Conservation (phyloP, 2,797 vertebrate species). For the Coracias cyanogaster region DNA sequence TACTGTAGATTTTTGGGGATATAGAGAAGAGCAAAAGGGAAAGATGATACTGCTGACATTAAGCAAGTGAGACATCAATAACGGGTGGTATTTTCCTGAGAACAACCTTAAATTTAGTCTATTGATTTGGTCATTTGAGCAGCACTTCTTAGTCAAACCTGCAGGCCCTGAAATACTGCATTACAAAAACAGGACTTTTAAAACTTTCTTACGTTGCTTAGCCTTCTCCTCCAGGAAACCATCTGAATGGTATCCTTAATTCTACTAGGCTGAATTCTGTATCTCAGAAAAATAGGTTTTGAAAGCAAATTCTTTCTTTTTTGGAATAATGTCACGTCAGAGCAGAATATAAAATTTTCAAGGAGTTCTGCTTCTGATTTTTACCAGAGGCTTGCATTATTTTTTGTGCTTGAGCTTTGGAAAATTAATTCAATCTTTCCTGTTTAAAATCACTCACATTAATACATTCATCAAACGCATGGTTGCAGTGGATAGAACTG, state of each 20-base stretch:
- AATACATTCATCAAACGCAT: background rate
- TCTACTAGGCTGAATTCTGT: background rate
- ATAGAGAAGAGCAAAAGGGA: conserved; percentile 3
- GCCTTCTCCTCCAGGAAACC: background rate
- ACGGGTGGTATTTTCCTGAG: background rate
- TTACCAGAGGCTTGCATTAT: background rate
- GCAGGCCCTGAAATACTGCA: background rate
- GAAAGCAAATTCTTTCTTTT: background rate
- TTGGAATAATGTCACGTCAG: background rate
- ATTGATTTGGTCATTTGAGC: background rate
- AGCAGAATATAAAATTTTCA: background rate
- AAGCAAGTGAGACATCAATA: background rate
- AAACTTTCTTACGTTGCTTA: background rate
- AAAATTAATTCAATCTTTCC: background rate
- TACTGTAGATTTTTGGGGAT: background rate
- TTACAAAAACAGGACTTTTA: background rate
- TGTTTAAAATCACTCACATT: background rate
- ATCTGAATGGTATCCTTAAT: background rate
- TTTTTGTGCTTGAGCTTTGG: background rate
- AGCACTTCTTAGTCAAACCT: background rate
- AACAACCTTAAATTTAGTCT: background rate
- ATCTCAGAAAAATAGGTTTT: background rate
- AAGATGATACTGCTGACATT: background rate
- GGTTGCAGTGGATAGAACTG: background rate
- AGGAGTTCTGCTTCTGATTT: background rate